Evolutionary conservation across 2,888 invertebrate species (phyloP), one percentile per base, ranked within the genome.

Genomic region (Abrostola triplasia): DNA sequence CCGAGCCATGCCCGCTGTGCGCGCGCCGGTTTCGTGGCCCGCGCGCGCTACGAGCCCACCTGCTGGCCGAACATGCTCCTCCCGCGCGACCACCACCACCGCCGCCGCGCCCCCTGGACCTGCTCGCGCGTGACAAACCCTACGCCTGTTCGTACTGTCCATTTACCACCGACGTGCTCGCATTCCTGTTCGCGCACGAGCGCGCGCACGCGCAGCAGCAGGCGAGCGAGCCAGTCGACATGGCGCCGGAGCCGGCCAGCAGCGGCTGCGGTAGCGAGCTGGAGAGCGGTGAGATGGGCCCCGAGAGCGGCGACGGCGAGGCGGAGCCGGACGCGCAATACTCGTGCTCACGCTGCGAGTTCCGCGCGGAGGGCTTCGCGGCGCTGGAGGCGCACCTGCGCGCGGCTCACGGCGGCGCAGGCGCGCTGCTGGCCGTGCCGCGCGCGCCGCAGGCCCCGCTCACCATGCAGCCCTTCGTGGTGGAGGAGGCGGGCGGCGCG

Each of bases 391-490:
- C 92, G 84, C 95, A 94, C 83, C 84, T 95, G 81, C 90, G 94
- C 52, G 92, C 90, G 81, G 89, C 90, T 70, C 95, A 95, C 83
- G 95, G 94, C 40, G 92, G 95, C 49, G 95, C 92, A 64, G 94
- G 95, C 41, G 95, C 95, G 73, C 92, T 95, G 84, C 87, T 94
- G 83, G 91, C 94, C 37, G 90, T 95, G 85, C 95, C 95, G 76
- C 97, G 97, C 83, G 97, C 97, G 61, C 95, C 96, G 77, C 95
- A 96, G 78, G 91, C 94, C 65, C 90, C 95, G 72, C 97, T 97
- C 86, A 96, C 98, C 78, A 98, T 99, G 98, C 99, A 99, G 95
- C 98, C 98, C 64, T 99, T 99, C 94, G 95, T 98, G 82, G 95
- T 98, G 91, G 97, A 98, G 90, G 95, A 94, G 81, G 90, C 94